Evolutionary conservation across 2,113 vertebrate genomes (phyloP).

Genomic region (Porphyrio hochstetteri): DNA sequence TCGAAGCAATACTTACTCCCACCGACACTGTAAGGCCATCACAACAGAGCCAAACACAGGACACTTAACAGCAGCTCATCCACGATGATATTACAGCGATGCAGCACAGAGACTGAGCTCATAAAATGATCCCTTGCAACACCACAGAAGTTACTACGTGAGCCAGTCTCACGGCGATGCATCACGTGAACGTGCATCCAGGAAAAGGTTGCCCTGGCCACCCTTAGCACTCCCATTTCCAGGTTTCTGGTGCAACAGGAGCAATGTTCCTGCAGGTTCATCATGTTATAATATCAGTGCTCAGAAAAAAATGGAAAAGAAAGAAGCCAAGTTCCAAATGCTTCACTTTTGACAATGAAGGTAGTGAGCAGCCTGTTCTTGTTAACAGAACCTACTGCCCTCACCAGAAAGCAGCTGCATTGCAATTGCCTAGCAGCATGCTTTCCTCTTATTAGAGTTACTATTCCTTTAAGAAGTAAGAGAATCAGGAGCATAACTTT

Average conservation of each 20-base stretch:
- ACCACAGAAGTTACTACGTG: accelerated
- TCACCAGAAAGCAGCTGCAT: not conserved
- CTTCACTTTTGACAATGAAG: not conserved
- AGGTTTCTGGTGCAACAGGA: not conserved
- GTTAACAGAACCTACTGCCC: not conserved
- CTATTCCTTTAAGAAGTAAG: not conserved
- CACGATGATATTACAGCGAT: not conserved
- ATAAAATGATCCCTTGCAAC: not conserved
- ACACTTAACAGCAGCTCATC: not conserved
- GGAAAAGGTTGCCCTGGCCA: not conserved
- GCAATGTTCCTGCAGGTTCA: not conserved
- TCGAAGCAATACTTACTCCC: not conserved
- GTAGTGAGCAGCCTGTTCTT: not conserved
- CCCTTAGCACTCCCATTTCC: not conserved
- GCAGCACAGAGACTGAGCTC: not conserved
- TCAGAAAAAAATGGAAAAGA: not conserved
- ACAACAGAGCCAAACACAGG: not conserved
- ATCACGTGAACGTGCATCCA: accelerated
- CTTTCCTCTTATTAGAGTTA: not conserved
- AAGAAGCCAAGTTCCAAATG: not conserved
- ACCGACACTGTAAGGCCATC: not conserved
- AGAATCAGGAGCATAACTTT: not conserved
- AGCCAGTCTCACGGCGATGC: accelerated
- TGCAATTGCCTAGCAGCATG: not conserved
- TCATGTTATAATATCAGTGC: accelerated